Evolutionary conservation across 53 echinoderm and acorn worm species (phyloP), one percentile per base, ranked within the genome.

Genomic region (Hippasteria phrygiana): DNA sequence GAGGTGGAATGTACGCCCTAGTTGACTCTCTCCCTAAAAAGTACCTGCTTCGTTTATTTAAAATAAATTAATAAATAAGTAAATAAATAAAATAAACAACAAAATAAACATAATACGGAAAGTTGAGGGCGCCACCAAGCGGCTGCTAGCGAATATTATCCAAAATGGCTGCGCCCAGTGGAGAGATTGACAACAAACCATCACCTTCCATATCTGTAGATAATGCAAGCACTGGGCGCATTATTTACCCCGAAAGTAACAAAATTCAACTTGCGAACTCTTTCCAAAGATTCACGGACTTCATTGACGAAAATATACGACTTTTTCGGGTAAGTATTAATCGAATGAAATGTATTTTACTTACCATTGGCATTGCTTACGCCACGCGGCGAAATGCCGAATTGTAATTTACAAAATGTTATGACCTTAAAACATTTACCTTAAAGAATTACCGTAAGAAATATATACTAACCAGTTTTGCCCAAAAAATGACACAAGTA

Each of bases 231-330:
- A 62, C 17, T 62, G 62, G 17, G 16, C 1, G 43, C 36, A 24
- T 18, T 26, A n/a, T 43, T 42, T 9, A 22, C 5, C 4, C 27
- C 4, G 43, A 43, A 42, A 20, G 27, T 4, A 18, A 22, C 7
- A 43, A 43, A 24, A 10, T 12, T 36, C 37, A 17, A 8, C 13
- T 14, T 20, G 80, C 12, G 36, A 83, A 83, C 34, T 10, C 34
- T 7, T 83, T 83, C 26, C 84, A 83, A 53, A 83, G 34, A 34
- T 83, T 1, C 26, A 48, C 70, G 2, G 71, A 83, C 53, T 83
- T 70, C 70, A 83, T 83, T 27, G 84, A 83, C 45, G 84, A 46
- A 35, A 67, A 83, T 36, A 69, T 83, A 48, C 84, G 38, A 20
- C 47, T 69, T 22, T 67, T 83, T 37, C 32, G 84, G 69, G 84